Evolutionary conservation across 2,797 vertebrate genomes (phyloP).

Genomic region (Platalea minor): DNA sequence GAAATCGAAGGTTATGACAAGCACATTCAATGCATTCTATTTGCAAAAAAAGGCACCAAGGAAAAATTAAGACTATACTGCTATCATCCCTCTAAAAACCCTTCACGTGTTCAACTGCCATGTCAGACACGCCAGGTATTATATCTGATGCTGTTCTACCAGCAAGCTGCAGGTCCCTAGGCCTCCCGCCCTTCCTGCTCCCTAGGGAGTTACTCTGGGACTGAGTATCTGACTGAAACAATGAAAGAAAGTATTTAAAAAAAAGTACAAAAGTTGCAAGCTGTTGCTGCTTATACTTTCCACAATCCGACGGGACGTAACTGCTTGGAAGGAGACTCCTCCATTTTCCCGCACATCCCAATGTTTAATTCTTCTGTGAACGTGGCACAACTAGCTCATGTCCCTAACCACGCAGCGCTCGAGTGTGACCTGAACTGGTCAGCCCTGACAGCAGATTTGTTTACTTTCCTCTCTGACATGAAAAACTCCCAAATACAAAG

Average conservation of each 20-base stretch:
- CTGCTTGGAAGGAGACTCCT: not conserved
- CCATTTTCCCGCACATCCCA: too few species aligned
- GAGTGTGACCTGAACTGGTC: not conserved
- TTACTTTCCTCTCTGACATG: not conserved
- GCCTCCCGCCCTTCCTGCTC: not conserved
- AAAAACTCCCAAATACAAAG: not conserved
- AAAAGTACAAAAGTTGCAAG: not conserved
- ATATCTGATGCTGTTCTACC: not conserved
- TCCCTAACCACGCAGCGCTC: not conserved
- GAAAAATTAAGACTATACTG: not conserved
- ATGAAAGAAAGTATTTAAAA: not conserved
- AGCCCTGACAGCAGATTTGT: not conserved
- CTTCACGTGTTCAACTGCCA: not conserved
- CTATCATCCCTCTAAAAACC: not conserved
- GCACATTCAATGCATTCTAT: not conserved
- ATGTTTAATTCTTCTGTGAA: not conserved
- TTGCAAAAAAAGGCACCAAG: not conserved
- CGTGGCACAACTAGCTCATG: not conserved
- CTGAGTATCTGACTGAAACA: not conserved
- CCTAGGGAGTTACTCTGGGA: not conserved
- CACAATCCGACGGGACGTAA: not conserved
- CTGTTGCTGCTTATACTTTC: not conserved
- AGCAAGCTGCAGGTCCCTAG: not conserved
- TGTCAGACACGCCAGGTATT: not conserved
- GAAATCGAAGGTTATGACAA: not conserved